Evolutionary conservation across 2,888 invertebrate genomes (phyloP), one percentile per base, ranked within the genome.

Genomic region (Argyresthia albistria): DNA sequence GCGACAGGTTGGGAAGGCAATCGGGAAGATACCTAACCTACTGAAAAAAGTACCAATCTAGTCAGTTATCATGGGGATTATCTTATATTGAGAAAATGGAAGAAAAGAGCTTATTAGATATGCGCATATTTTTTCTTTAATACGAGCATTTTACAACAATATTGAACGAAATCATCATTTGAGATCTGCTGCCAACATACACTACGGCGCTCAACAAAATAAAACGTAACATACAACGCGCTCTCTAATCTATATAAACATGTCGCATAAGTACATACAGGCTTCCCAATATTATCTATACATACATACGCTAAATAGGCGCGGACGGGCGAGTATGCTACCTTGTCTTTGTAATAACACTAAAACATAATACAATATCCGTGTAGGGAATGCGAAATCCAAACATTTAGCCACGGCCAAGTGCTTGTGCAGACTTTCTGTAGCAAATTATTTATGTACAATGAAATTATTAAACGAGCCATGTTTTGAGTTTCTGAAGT

Each of bases 61-160:
- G n/a, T n/a, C n/a, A n/a, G n/a, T n/a, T n/a, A n/a, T n/a, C 25
- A 25, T 25, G 6, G 25, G 6, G 25, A 25, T 25, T 25, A 25
- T 25, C 25, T 6, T 25, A 25, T 25, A 25, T 25, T 25, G 25
- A 46, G 1, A 52, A 60, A 61, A 60, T 57, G 56, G 67, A 63
- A 58, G 65, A 53, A 68, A 67, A 67, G 61, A 52, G 10, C 12
- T 46, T 69, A 61, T 62, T 61, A 64, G 63, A 71, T 78, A 80
- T 80, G 86, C 86, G 84, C 84, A 86, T 86, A 86, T 86, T 79
- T 83, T 83, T 79, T 84, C 76, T 82, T 87, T 87, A 87, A 87
- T 87, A 87, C 84, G 86, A 84, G 84, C 87, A 86, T 84, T 83
- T 84, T 87, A 87, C 87, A 87, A 87, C 87, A 87, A 86, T 82